Evolutionary conservation across 2,113 vertebrate genomes (phyloP), one percentile per base, ranked within the genome.

Genomic region (Hydropotes inermis): DNA sequence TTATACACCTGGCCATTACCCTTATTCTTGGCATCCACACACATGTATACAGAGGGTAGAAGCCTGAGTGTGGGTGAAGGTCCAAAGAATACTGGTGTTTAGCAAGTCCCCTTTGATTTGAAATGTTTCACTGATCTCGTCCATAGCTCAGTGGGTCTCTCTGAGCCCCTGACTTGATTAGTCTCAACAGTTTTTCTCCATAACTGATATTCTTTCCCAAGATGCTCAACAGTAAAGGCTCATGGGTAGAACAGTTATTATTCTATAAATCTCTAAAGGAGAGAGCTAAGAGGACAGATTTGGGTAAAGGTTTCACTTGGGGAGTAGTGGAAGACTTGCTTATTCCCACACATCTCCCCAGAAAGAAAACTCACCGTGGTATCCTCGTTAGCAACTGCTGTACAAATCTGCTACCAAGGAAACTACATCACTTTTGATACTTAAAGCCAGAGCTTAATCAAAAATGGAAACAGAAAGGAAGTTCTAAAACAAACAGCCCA

Each of bases 391-490:
- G 81, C 90, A 97, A 93, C 14, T 15, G 64, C 74, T 88, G 39
- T 52, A 86, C 61, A 87, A 74, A 89, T 93, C n/a, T 84, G 88
- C 95, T 97, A 57, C 95, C 97, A 94, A 96, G 87, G 81, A 98
- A 97, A 96, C 88, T 11, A 45, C 6, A 95, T 92, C 45, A 43
- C 92, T 88, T 93, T 97, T 96, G 74, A 95, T 94, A 88, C 17
- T 15, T 81, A 85, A 87, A 96, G 94, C 52, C 81, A 97, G 84
- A 82, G 67, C 74, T 95, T 94, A 95, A 97, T 97, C 7, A 95
- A 95, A 97, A 97, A 96, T 61, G 64, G 97, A 97, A 97, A 92
- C 23, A 83, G 50, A 96, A 95, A 94, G 74, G 50, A 94, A 92
- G 52, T 96, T 88, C 87, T 84, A 50, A 97, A 97, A 81, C 52